Evolutionary conservation across 2,888 invertebrate species (phyloP).

Genomic region (Anthophora plumipes): DNA sequence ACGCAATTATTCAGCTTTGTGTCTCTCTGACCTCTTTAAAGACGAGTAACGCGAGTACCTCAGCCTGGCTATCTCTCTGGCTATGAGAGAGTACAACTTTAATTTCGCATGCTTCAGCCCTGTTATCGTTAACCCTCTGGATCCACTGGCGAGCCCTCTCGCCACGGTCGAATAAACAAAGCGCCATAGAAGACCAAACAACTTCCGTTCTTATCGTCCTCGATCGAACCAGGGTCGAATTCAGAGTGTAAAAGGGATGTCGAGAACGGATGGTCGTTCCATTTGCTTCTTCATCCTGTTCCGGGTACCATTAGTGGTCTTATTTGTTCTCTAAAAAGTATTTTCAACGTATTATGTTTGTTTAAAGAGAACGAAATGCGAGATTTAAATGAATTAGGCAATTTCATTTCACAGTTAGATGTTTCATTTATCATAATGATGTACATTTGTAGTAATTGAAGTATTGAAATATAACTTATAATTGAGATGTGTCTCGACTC

Average conservation of each 20-base stretch:
- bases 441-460: no score
- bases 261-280: neutral
- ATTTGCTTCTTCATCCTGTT: neutral
- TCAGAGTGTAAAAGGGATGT: neutral
- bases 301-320: neutral
- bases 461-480: no score
- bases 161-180: conserved; percentile 22
- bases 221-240: conserved; percentile 7
- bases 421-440: no score
- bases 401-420: no score
- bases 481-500: no score
- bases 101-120: conserved; percentile 35
- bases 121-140: conserved; percentile 38
- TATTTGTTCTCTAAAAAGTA: neutral
- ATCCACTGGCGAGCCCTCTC: neutral
- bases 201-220: conserved; percentile 20
- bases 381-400: no score
- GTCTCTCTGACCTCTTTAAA: conserved; percentile 64
- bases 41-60: conserved; percentile 45
- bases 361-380: no score
- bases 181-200: conserved; percentile 16
- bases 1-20: conserved; percentile 68
- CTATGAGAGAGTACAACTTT: conserved; percentile 24
- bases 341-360: no score
- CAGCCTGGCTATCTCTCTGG: conserved; percentile 15